A percentile compares a stretch with the other conserved stretches of the same genome.
These are phyloP conservation scores for Drymonia ruficornis DNA, from an alignment of 2,888 invertebrate species.

Conservation along the genomic window DNA sequence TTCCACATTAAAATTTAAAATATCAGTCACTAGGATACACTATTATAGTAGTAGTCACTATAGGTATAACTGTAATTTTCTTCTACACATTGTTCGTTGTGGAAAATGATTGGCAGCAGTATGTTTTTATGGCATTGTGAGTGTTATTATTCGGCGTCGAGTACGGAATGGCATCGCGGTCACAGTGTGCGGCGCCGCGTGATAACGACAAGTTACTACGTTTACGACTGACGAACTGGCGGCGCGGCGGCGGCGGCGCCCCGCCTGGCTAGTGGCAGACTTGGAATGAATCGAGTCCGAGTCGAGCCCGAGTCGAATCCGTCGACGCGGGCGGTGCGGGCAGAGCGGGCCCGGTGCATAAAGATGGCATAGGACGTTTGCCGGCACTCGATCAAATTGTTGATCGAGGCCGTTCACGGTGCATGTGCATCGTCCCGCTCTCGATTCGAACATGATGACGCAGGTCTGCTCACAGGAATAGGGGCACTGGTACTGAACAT, in stretches of 20 bases:
- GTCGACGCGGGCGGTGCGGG: conserved; percentile 9
- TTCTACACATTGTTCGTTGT: conserved; percentile 40
- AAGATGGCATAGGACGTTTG: neutral
- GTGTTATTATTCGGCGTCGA: conserved; percentile 42
- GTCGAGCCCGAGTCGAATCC: conserved; percentile 9
- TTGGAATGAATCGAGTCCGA: conserved; percentile 11
- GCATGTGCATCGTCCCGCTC: neutral
- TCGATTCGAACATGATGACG: neutral
- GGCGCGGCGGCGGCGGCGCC: conserved; percentile 4
- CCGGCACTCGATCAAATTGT: neutral
- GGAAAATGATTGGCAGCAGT: conserved; percentile 43
- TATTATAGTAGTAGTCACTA: no score
- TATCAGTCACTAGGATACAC: conserved; percentile 30
- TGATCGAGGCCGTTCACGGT: neutral
- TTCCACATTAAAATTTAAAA: conserved; percentile 14
- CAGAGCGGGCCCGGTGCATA: conserved; percentile 2
- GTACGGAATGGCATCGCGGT: conserved; percentile 30
- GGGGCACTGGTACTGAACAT: no score
- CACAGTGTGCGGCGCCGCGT: conserved; percentile 29
- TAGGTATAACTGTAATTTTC: conserved; percentile 34
- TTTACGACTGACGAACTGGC: conserved; percentile 28
- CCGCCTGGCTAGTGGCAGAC: conserved; percentile 10
- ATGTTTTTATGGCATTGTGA: conserved; percentile 45
- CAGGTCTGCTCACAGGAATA: no score
- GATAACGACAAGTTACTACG: conserved; percentile 28